Evolutionary conservation across 2,797 vertebrate species (phyloP), one percentile per base, ranked within the genome.

Genomic region (Trichosurus vulpecula): DNA sequence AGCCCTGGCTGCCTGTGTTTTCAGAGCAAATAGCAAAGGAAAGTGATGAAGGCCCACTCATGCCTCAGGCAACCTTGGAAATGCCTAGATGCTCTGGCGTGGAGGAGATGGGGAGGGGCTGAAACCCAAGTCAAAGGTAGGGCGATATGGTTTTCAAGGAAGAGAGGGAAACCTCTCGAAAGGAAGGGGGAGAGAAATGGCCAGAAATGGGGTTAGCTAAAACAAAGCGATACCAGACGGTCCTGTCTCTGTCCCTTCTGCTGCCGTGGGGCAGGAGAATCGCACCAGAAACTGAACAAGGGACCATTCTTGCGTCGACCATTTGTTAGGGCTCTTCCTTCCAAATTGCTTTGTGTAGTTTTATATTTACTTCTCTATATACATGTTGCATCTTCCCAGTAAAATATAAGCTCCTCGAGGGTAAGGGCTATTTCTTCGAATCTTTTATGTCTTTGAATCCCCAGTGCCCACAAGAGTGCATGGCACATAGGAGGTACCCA

Each of bases 1-100:
- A 98, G 97, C 96, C 98, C 96, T 93, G 95, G 95, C 97, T 96
- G 97, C 97, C 97, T 96, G 97, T 98, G 96, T 98, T 98, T 98
- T 98, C 96, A 30, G 90, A 98, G 97, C 93, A 98, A 98, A 98
- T 96, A 98, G 97, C 97, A 97, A 97, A 96, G 97, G 97, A 97
- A 97, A 91, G 93, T 94, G 94, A 97, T 96, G 98, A 97, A 96
- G 93, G 93, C 93, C 97, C 0, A 0, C 54, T 90, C 90, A 95
- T 97, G 96, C 95, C 97, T 90, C 13, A 1, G 55, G 93, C 91
- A 96, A 94, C 27, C 56, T 95, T 95, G 96, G 0, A 30, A 1
- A 0, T 56, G 19, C 27, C 92, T 96, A 93, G n/a, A 47, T 92
- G 94, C 56, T 5, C 31, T 22, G 25, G 54, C 61, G 10, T 19